Evolutionary conservation across 1,140 invertebrate species (phyloP).

Genomic region (Sycobia sp.): DNA sequence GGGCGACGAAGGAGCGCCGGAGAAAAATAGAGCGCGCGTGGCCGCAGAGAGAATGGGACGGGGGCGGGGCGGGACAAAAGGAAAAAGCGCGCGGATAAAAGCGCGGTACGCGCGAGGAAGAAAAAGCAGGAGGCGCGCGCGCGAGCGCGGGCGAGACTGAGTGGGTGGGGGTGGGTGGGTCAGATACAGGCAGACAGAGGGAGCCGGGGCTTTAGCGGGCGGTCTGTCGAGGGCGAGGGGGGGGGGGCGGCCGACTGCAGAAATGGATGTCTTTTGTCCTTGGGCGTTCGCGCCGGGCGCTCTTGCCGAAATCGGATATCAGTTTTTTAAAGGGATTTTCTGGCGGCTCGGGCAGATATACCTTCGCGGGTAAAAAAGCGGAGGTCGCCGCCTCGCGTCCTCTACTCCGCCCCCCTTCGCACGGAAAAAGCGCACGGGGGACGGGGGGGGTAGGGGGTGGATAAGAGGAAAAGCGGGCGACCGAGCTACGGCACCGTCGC

Average conservation of each 20-base stretch:
- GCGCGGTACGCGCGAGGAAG: neutral
- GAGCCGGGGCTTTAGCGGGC: too few species aligned
- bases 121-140: neutral
- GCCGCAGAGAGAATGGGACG: neutral
- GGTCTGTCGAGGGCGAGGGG: conserved; percentile 4
- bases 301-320: conserved; percentile 34
- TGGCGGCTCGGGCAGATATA: conserved; percentile 4
- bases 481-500: neutral
- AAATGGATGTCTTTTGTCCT: conserved; percentile 33
- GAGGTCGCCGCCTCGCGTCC: neutral
- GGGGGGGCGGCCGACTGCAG: conserved; percentile 4
- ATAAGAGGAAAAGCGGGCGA: neutral
- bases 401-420: neutral
- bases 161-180: too few species aligned
- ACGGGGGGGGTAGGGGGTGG: neutral
- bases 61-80: neutral
- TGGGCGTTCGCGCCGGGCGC: neutral
- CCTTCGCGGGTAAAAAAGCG: neutral
- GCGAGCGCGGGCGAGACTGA: neutral
- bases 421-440: neutral
- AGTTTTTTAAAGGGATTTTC: conserved; percentile 32
- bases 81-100: conserved; percentile 10
- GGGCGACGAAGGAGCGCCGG: conserved; percentile 5
- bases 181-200: too few species aligned
- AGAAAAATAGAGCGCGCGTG: neutral